phyloP scores from a whole-genome alignment of 2,888 invertebrate species.

The Protodeltote pygarga region DNA sequence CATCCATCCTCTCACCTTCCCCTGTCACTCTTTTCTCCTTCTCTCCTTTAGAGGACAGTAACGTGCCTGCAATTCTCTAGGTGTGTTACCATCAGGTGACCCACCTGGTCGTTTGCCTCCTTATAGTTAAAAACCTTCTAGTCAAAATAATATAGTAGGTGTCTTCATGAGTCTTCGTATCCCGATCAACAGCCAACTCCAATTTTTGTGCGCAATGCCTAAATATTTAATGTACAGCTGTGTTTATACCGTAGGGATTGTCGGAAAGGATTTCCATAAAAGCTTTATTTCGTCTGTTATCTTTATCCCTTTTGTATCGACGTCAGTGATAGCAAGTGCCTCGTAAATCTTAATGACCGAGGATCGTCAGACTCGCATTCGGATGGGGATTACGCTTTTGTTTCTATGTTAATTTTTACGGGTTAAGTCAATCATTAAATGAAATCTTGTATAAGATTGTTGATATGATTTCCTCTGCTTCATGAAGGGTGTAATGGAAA shows the following conservation, averaged over 20 bases:
- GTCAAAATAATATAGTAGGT: no score
- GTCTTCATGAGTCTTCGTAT: not conserved
- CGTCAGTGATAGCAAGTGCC: slow-evolving; percentile 64
- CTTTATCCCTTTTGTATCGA: slow-evolving; percentile 53
- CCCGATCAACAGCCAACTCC: not conserved
- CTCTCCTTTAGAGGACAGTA: no score
- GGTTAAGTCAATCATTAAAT: slow-evolving; percentile 25
- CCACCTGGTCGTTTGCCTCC: no score
- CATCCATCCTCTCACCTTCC: no score
- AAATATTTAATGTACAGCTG: slow-evolving; percentile 42
- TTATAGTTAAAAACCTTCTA: no score
- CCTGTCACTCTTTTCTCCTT: no score
- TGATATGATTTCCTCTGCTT: slow-evolving; percentile 23
- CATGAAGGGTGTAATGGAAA: slow-evolving; percentile 13
- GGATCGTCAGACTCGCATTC: slow-evolving; percentile 50
- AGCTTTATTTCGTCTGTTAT: slow-evolving; percentile 55
- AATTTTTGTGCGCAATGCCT: slow-evolving; percentile 16
- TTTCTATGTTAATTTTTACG: slow-evolving; percentile 38
- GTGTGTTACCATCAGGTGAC: no score
- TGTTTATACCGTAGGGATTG: slow-evolving; percentile 52
- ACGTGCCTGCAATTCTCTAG: no score
- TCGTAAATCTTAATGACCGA: slow-evolving; percentile 69
- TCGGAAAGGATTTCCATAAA: slow-evolving; percentile 57
- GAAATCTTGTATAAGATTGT: slow-evolving; percentile 13
- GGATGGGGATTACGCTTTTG: slow-evolving; percentile 46